These are phyloP conservation scores for Gallinago stenura DNA, from an alignment of 2,797 vertebrate genomes.

Conservation along the genomic window DNA sequence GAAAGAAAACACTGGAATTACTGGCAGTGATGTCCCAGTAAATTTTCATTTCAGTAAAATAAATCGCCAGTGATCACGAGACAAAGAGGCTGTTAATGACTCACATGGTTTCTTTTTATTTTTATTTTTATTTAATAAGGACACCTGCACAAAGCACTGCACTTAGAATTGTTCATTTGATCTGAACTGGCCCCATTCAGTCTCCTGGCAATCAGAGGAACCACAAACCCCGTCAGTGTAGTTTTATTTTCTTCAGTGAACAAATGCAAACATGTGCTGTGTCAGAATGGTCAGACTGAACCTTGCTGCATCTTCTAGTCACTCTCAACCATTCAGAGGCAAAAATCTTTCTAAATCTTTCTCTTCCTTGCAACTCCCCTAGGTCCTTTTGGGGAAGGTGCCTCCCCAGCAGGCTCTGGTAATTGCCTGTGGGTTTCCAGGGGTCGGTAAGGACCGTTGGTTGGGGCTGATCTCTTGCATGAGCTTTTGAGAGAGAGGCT, in stretches of 20 bases:
- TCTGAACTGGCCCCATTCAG: background rate
- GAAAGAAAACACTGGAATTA: background rate
- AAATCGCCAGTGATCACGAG: background rate
- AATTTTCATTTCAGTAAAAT: constrained; percentile 7
- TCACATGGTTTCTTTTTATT: background rate
- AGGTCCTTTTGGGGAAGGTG: background rate
- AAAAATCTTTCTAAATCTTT: background rate
- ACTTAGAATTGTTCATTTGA: background rate
- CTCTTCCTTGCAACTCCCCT: background rate
- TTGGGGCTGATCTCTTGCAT: background rate
- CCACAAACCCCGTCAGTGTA: background rate
- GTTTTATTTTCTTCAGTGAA: background rate
- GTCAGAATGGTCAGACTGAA: background rate
- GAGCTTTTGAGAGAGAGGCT: background rate
- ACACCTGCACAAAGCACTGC: background rate
- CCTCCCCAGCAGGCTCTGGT: background rate
- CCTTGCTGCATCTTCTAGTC: background rate
- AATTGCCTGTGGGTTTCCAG: background rate
- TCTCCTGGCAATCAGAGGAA: background rate
- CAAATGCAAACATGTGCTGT: background rate
- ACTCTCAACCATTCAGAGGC: background rate
- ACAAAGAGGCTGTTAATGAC: background rate
- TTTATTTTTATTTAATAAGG: background rate
- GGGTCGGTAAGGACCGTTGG: background rate
- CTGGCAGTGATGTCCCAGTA: background rate